Base-by-base conservation (phyloP, 2,888 invertebrate species). In the Pristionchus fissidentatus region DNA sequence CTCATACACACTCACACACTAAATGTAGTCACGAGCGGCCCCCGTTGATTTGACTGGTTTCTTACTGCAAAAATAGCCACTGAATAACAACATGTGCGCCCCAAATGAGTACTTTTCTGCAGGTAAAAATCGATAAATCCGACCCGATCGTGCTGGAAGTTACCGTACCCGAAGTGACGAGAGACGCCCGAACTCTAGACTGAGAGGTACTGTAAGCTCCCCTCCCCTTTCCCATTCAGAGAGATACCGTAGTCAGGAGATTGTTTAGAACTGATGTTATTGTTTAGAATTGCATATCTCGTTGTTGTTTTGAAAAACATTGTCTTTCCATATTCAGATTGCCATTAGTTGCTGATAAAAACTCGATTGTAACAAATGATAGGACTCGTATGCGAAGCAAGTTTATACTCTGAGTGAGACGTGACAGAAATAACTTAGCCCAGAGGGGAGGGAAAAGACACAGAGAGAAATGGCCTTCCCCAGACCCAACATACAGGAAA, bases 101-200 rank as follows among this genome's bases (percentile, higher is more conserved):
- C 66, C 41, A 66, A 66, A 97, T 93, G 2, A 96, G 49, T 3
- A 15, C 32, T 49, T 32, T 60, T 43, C 82, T 85, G 38, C 81
- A 85, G 85, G 84, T 86, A 49, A 82, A 84, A 41, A 13, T 86
- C 13, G 85, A 84, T 26, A 62, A 70, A 3, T 3, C 43, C 38
- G 86, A 86, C 57, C 85, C 85, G 3, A 82, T 84, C 46, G 79
- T 81, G 46, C 35, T 86, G 4, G 84, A 84, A 84, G 86, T 86
- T 10, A 35, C 29, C 26, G 85, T 86, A 7, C 86, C 86, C 19
- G 83, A 85, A 15, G 80, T 84, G 32, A 80, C 62, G 3, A 52
- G 85, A 38, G 86, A 86, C 75, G 85, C 85, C 26, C 8, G 86
- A 41, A 85, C 84, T 3, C 83, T 83, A 4, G 83, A 83, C 8